Percentiles rank a stretch among this genome's conserved stretches.
phyloP scores from a whole-genome alignment of 2,113 vertebrate species.

The Boulengeromyrus knoepffleri region DNA sequence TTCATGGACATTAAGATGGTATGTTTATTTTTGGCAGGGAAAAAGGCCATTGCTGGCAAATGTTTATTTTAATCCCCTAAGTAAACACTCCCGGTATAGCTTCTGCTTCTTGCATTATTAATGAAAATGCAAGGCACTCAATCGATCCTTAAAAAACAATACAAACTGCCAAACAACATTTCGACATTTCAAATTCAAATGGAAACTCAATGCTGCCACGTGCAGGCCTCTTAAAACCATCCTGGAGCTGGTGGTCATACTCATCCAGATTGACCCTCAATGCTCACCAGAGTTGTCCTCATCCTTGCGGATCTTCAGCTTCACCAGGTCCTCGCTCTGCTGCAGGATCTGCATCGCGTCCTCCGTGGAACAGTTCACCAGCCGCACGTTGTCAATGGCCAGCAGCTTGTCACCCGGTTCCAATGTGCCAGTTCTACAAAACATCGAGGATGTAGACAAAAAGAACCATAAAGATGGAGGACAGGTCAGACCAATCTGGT shows the following conservation, averaged over 20 bases:
- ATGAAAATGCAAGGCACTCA: constrained; percentile 7
- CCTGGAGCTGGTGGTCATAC: background rate
- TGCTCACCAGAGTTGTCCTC: constrained; percentile 91
- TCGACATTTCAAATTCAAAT: background rate
- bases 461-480: background rate
- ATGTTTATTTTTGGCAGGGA: background rate
- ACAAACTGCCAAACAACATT: background rate
- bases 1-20: background rate
- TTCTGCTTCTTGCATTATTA: constrained; percentile 7
- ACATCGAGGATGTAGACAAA: background rate
- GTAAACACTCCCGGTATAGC: background rate
- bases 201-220: background rate
- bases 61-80: background rate
- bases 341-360: constrained; percentile 88
- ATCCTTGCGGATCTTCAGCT: constrained; percentile 92
- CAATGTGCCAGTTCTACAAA: constrained; percentile 80
- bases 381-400: constrained; percentile 87
- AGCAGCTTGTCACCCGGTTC: constrained; percentile 92
- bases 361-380: constrained; percentile 86
- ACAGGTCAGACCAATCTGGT: background rate
- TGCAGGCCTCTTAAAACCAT: background rate
- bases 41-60: background rate
- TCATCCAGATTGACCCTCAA: background rate
- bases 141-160: background rate
- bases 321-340: constrained; percentile 91